These are phyloP conservation scores for Castor canadensis DNA, from an alignment of 2,113 vertebrate genomes.

Conservation along the genomic window DNA sequence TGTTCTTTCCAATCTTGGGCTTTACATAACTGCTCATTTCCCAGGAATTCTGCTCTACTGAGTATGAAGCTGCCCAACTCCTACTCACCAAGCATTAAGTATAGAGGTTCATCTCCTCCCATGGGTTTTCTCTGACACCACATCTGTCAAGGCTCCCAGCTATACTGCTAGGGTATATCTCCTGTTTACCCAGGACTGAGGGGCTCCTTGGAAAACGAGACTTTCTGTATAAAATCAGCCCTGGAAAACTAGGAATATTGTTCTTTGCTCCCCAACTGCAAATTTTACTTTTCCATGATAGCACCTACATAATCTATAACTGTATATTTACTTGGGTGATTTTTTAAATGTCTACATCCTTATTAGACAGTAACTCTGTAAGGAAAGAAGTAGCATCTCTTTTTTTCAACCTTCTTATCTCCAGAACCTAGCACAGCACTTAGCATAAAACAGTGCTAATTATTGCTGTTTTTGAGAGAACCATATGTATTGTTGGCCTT, in stretches of 20 bases:
- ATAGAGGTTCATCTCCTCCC: background rate
- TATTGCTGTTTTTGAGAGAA: background rate
- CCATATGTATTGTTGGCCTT: background rate
- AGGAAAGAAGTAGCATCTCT: background rate
- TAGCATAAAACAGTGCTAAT: background rate
- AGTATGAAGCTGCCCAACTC: background rate
- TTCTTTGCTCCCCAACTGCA: background rate
- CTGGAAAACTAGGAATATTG: background rate
- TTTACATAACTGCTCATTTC: background rate
- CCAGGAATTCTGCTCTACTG: background rate
- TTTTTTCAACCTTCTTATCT: background rate
- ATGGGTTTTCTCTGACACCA: background rate
- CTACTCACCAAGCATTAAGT: background rate
- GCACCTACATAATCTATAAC: background rate
- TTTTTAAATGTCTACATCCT: background rate
- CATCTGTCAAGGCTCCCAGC: accelerated
- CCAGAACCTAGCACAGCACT: background rate
- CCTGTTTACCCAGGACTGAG: background rate
- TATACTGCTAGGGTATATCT: too few relatives aligned
- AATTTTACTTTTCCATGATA: background rate
- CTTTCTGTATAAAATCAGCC: background rate
- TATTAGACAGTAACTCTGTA: background rate
- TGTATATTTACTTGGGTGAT: background rate
- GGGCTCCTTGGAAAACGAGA: background rate
- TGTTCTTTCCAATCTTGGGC: background rate